These are phyloP conservation scores for Indicator indicator DNA, from an alignment of 2,113 vertebrate species.

Conservation along the genomic window DNA sequence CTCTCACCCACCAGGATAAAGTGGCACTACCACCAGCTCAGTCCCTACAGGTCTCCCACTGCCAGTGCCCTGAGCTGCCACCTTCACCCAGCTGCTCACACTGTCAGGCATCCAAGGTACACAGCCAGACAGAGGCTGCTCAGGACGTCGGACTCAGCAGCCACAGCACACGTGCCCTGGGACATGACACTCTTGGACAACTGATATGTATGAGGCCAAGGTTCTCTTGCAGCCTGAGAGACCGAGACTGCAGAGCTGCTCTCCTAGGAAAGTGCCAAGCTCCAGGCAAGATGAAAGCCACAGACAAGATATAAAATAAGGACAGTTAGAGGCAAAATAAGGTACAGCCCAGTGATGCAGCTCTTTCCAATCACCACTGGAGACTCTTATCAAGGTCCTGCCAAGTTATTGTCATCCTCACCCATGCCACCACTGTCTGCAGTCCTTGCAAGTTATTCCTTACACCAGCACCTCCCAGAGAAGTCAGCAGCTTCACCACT, in stretches of 20 bases:
- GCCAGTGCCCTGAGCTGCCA: accelerated
- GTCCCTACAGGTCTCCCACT: neutral
- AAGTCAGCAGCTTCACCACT: neutral
- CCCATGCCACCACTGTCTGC: neutral
- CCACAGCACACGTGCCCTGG: neutral
- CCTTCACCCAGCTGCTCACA: accelerated
- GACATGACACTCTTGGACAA: neutral
- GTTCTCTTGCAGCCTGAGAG: neutral
- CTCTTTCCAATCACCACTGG: neutral
- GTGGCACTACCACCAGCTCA: neutral
- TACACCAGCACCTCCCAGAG: neutral
- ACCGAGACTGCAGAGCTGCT: neutral
- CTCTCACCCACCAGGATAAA: neutral
- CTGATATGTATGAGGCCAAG: accelerated
- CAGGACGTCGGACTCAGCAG: neutral
- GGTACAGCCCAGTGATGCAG: neutral
- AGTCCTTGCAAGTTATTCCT: neutral
- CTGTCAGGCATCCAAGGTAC: neutral
- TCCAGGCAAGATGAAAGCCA: neutral
- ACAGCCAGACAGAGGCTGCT: neutral
- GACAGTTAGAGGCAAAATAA: neutral
- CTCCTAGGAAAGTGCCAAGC: neutral
- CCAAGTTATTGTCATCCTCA: neutral
- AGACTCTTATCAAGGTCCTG: neutral
- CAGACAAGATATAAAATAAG: neutral